Evolutionary conservation across 2,888 invertebrate species (phyloP).

Genomic region (Beris chalybata): DNA sequence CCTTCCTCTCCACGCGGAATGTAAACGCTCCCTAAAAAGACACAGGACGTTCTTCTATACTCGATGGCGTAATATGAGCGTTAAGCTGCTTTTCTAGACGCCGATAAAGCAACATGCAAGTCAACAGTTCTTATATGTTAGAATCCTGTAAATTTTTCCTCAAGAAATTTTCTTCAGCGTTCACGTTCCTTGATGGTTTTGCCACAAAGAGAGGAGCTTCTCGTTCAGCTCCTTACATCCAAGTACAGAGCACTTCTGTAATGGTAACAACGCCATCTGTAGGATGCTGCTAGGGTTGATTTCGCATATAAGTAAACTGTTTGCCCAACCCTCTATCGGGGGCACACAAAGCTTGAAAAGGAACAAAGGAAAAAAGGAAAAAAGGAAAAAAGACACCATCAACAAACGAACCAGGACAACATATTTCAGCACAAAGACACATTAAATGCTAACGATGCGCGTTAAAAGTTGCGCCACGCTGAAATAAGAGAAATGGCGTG

Average conservation of each 20-base stretch:
- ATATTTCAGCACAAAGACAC: not conserved
- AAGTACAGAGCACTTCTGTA: not conserved
- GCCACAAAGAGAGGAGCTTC: too few relatives aligned
- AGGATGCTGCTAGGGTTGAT: too few relatives aligned
- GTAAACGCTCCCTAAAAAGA: too few relatives aligned
- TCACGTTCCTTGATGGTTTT: too few relatives aligned
- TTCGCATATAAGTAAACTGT: not conserved
- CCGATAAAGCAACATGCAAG: conserved; percentile 32
- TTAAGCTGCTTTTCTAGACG: conserved; percentile 34
- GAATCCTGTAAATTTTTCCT: conserved; percentile 14
- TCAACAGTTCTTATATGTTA: conserved; percentile 13
- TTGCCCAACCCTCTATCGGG: not conserved
- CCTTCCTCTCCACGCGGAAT: too few relatives aligned
- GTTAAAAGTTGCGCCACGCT: conserved; percentile 19
- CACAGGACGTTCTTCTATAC: too few relatives aligned
- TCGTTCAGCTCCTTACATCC: too few relatives aligned
- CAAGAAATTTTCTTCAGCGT: not conserved
- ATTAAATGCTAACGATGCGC: conserved; percentile 34
- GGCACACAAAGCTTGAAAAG: not conserved
- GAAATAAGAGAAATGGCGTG: too few relatives aligned
- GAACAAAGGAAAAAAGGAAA: not conserved
- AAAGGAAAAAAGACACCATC: not conserved
- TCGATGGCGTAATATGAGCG: conserved; percentile 26
- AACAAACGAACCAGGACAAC: not conserved
- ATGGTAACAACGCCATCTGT: too few relatives aligned